Evolutionary conservation across 2,113 vertebrate species (phyloP).

Genomic region (Daphoenositta chrysoptera): DNA sequence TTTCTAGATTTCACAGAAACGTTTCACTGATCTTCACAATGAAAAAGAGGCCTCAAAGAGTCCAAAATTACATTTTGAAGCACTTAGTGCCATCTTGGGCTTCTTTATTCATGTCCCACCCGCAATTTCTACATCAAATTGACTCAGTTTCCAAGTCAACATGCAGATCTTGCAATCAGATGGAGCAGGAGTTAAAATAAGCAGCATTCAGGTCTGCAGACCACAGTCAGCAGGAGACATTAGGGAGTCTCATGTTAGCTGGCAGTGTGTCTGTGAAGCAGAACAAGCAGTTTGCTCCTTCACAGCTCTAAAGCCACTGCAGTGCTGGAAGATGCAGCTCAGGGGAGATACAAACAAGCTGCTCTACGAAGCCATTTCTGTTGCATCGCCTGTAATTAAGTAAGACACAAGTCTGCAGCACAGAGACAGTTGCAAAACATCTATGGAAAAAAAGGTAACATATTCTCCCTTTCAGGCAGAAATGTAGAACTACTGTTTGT

Average conservation of each 20-base stretch:
- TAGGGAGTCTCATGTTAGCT: not conserved
- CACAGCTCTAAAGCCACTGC: slow-evolving; percentile 21
- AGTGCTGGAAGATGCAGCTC: slow-evolving; percentile 1
- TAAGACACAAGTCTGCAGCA: not conserved
- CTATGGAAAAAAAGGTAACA: not conserved
- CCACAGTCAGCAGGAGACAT: not conserved
- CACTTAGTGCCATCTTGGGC: not conserved
- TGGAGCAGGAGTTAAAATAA: not conserved
- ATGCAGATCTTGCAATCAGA: not conserved
- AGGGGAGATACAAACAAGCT: not conserved
- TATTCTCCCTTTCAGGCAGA: not conserved
- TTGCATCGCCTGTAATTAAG: not conserved
- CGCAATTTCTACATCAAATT: not conserved
- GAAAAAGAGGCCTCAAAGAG: not conserved
- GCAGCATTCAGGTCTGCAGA: not conserved
- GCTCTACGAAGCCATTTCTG: not conserved
- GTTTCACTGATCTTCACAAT: not conserved
- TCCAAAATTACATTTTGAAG: not conserved
- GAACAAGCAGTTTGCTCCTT: slow-evolving; percentile 5
- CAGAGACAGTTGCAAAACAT: not conserved
- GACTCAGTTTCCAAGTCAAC: slow-evolving; percentile 23
- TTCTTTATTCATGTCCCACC: not conserved
- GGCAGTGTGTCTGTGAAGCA: not conserved
- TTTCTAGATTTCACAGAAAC: not conserved
- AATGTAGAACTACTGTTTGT: not conserved